Conservation (phyloP, 2,888 invertebrate species). For the Deroplatys truncata region DNA sequence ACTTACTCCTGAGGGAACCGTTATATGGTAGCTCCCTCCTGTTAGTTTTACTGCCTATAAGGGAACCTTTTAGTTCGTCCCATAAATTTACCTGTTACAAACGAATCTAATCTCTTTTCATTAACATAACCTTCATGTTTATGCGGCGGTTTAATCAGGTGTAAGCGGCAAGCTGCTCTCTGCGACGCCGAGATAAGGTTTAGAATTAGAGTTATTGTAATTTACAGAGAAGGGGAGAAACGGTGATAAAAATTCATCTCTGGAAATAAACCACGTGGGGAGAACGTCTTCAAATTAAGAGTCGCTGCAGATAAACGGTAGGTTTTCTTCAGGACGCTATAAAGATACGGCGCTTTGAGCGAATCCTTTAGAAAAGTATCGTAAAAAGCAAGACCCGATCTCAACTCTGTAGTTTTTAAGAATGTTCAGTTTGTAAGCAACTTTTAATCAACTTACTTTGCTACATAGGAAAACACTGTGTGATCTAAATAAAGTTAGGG, state of each 20-base stretch:
- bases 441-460: neutral
- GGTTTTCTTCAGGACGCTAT: neutral
- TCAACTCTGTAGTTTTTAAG: neutral
- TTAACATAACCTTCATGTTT: constrained; percentile 3
- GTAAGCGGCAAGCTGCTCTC: neutral
- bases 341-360: neutral
- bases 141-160: constrained; percentile 1
- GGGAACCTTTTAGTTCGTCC: neutral
- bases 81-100: neutral
- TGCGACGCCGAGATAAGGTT: neutral
- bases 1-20: neutral
- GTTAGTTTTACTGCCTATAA: neutral
- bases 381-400: neutral
- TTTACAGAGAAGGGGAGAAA: neutral
- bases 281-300: neutral
- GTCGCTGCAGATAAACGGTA: neutral
- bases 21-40: neutral
- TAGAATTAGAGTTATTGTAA: neutral
- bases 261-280: neutral
- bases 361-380: neutral
- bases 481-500: neutral
- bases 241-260: neutral
- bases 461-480: neutral
- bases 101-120: constrained; percentile 3
- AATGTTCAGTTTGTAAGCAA: neutral